These are phyloP conservation scores for Euclidia mi DNA, from an alignment of 2,888 invertebrate species.

Conservation along the genomic window DNA sequence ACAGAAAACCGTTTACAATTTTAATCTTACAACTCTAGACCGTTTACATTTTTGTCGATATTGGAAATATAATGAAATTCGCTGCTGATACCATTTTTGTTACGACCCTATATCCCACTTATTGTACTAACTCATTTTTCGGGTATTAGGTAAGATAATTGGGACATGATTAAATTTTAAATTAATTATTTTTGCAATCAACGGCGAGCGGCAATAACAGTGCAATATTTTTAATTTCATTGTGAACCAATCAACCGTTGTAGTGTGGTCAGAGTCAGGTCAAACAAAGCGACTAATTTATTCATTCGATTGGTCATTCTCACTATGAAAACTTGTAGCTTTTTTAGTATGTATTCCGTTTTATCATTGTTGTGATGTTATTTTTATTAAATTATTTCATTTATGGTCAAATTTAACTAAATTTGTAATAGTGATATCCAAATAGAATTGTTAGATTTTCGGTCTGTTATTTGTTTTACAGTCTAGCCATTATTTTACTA, in stretches of 20 bases:
- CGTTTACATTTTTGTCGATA: constrained; percentile 14
- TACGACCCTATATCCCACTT: constrained; percentile 6
- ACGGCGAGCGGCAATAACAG: constrained; percentile 33
- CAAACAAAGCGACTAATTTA: constrained; percentile 55
- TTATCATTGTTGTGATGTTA: no score
- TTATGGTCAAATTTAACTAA: no score
- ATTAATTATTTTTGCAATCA: constrained; percentile 32
- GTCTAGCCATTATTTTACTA: no score
- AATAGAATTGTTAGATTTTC: no score
- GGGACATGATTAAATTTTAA: constrained; percentile 21
- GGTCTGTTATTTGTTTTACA: no score
- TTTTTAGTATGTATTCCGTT: constrained; percentile 9
- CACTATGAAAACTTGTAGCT: constrained; percentile 39
- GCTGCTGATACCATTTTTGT: constrained; percentile 3
- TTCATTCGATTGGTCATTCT: constrained; percentile 46
- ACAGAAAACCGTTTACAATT: constrained; percentile 12
- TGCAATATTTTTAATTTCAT: constrained; percentile 58
- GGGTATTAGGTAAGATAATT: constrained; percentile 23
- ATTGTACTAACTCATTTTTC: constrained; percentile 14
- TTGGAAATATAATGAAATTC: constrained; percentile 16
- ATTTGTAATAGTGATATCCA: no score
- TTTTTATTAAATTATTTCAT: no score
- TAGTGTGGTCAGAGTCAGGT: constrained; percentile 56
- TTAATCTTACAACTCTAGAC: constrained; percentile 14
- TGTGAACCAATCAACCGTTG: constrained; percentile 59